Conservation (phyloP, 30 jellyfish, hydroid and myxozoan genomes). For the Aurelia coerulea region DNA sequence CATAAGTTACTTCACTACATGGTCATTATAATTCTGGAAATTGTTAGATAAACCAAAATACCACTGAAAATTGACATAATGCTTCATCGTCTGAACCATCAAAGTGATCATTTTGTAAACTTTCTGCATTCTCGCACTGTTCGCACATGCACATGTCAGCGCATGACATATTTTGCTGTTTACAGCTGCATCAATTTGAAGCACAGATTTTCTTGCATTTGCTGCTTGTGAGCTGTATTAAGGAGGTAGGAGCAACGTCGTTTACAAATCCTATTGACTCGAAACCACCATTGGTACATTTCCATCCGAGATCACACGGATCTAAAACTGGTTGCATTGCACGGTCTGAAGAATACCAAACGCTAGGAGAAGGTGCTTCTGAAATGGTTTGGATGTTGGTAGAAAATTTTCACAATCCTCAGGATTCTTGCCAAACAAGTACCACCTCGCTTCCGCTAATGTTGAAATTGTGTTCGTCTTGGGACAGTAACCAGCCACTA, state of each 20-base stretch:
- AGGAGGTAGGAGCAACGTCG: not conserved
- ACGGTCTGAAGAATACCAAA: conserved; percentile 34
- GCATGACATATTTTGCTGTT: not conserved
- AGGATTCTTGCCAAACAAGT: not conserved
- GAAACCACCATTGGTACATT: conserved; percentile 39
- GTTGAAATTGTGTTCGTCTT: too few species aligned
- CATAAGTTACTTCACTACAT: too few species aligned
- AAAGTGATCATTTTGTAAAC: too few species aligned
- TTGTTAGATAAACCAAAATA: too few species aligned
- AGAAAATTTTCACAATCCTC: not conserved
- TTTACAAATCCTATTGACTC: not conserved
- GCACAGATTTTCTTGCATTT: too few species aligned
- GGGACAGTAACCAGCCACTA: not conserved
- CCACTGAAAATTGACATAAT: too few species aligned
- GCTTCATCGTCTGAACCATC: too few species aligned
- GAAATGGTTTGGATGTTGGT: conserved; percentile 34
- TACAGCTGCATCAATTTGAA: too few species aligned
- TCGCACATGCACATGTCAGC: too few species aligned
- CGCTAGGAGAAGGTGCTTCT: conserved; percentile 44
- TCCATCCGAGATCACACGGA: conserved; percentile 39
- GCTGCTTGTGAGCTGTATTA: too few species aligned
- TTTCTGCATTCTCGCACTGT: too few species aligned
- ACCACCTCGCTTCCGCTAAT: not conserved
- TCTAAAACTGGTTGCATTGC: conserved; percentile 46
- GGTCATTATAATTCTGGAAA: too few species aligned